Evolutionary conservation across 1,140 invertebrate species (phyloP), one percentile per base, ranked within the genome.

Genomic region (Leptestheria dahalacensis): DNA sequence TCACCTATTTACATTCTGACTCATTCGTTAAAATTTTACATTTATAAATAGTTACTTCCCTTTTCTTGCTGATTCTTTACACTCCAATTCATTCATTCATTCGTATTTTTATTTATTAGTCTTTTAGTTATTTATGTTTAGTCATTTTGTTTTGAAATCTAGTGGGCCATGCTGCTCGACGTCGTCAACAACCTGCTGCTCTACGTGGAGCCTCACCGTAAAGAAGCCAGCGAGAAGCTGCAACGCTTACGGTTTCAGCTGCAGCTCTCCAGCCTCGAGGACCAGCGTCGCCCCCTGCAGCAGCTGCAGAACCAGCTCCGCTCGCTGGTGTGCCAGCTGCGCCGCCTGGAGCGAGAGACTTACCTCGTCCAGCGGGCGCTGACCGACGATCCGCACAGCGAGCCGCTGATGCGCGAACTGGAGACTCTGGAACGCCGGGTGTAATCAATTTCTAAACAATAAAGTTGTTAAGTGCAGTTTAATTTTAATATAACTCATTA

Each of bases 111-210:
- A n/a, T n/a, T n/a, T n/a, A n/a, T n/a, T n/a, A n/a, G n/a, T n/a
- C n/a, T n/a, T n/a, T n/a, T n/a, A 3, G 4, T 9, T 12, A 15
- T 24, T 64, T 11, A 64, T 68, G 48, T 68, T 69, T 53, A 61
- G 61, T 10, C 55, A 65, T 23, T 26, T 61, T 25, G 46, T 56
- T 63, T 65, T 61, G 51, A 63, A 66, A 59, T 71, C 9, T 77
- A 90, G 80, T 97, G 96, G 73, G 85, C 86, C 1, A 96, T 97
- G 88, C 82, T 97, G 21, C 74, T 99, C 64, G 95, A 99, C 69
- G 88, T 99, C 62, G 85, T 98, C 0, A 99, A 99, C 73, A 97
- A 98, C 75, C 75, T 99, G 2, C 72, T 99, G 41, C 78, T 99
- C 0, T 96, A 96, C 73, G 91, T 97, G 15, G 95, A 98, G 73